Base-by-base conservation (phyloP, 2,888 invertebrate species). In the Drosophila setosimentum region DNA sequence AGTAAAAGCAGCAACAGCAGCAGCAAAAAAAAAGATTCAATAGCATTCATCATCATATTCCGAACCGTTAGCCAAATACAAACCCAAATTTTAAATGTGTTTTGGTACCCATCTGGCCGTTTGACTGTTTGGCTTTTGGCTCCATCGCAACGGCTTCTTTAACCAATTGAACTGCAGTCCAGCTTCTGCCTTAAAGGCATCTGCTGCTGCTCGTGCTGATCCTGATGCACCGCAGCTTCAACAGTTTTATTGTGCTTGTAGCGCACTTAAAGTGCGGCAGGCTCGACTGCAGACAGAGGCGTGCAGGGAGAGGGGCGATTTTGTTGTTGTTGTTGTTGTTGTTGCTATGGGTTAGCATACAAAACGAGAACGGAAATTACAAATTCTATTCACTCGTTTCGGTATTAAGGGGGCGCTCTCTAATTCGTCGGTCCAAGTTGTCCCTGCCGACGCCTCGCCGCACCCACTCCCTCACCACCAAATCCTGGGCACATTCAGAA, bases 311-410 rank as follows among this genome's bases (percentile, higher is more conserved):
- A 13, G 35, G 58, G 48, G 18, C 6, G 45, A 24, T 49, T 62
- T 45, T 48, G 29, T 24, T 35, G 18, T 10, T 54, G 54, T 32
- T 51, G 65, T 64, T 69, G 35, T 67, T 68, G 68, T 57, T 60
- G 58, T 24, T 63, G 55, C 63, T 65, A 42, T 65, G 73, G 80
- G 82, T 81, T 84, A 82, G 83, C 83, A 84, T 82, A 86, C 78
- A 85, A 87, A 85, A 82, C 81, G 88, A 87, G 79, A 87, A 88
- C 86, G 88, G 86, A 87, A 86, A 87, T 86, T 86, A 87, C 88
- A 88, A 86, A 85, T 86, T 86, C 86, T 87, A 86, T 86, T 86
- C 86, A 86, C 88, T 88, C 88, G 78, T 82, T 49, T 69, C 82
- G 78, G 78, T 76, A 79, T 72, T 81, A 67, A 62, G 73, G 75